These are phyloP conservation scores for Andrena trimmerana DNA, from an alignment of 2,888 invertebrate genomes.

Conservation along the genomic window DNA sequence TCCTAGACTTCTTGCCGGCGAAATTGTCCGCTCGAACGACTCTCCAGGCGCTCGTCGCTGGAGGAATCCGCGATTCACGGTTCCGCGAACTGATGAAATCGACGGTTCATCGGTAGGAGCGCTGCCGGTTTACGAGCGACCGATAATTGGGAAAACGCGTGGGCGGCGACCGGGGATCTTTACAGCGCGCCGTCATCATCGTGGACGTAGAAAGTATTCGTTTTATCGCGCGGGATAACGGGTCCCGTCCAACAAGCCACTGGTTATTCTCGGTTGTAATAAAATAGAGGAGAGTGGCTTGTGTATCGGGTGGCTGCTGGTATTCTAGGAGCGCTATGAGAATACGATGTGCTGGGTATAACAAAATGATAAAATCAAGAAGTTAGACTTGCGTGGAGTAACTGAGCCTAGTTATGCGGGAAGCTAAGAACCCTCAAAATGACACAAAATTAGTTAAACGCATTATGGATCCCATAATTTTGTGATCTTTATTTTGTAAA, in stretches of 20 bases:
- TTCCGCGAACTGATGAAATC: conserved; percentile 42
- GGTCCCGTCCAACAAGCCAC: conserved; percentile 9
- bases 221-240: conserved; percentile 20
- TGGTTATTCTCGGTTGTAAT: conserved; percentile 15
- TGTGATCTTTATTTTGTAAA: no score
- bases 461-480: no score
- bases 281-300: background rate
- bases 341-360: background rate
- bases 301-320: background rate
- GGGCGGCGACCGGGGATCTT: conserved; percentile 41
- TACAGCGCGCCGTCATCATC: conserved; percentile 15
- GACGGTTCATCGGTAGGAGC: background rate
- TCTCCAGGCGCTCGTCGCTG: background rate
- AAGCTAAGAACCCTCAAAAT: no score
- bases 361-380: no score
- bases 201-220: conserved; percentile 48
- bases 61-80: conserved; percentile 6
- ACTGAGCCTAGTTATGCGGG: no score
- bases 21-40: conserved; percentile 24
- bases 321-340: no score
- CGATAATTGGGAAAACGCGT: conserved; percentile 46
- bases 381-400: no score
- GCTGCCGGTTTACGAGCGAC: conserved; percentile 10
- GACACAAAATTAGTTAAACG: no score
- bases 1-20: conserved; percentile 4